A percentile compares a stretch with the other conserved stretches of the same genome.
Conservation (phyloP, 1,140 invertebrate species). For the Drosophila sucinea region DNA sequence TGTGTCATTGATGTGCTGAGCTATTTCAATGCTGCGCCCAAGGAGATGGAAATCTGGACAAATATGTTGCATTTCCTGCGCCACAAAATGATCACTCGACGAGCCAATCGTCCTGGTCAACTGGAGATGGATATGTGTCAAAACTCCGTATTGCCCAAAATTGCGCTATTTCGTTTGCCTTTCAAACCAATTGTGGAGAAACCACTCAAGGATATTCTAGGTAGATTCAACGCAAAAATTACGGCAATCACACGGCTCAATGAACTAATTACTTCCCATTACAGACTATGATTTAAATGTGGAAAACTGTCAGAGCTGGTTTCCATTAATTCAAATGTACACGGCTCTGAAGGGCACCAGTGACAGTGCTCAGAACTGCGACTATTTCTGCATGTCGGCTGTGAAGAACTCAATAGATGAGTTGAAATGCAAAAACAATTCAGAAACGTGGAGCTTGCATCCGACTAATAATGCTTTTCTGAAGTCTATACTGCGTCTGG, state of each 20-base stretch:
- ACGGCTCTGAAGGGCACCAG: constrained; percentile 67
- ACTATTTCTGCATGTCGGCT: constrained; percentile 80
- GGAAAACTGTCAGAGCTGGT: constrained; percentile 81
- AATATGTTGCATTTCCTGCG: constrained; percentile 77
- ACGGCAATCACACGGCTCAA: not conserved
- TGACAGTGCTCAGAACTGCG: constrained; percentile 64
- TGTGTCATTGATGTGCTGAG: constrained; percentile 76
- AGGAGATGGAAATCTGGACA: constrained; percentile 75
- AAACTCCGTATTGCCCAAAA: constrained; percentile 73
- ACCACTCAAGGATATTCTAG: constrained; percentile 74
- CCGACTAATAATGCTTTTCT: constrained; percentile 82
- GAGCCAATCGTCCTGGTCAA: constrained; percentile 67
- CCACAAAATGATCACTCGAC: constrained; percentile 74
- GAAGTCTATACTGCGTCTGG: constrained; percentile 72
- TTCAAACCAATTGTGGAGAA: constrained; percentile 76
- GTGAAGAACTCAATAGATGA: constrained; percentile 79
- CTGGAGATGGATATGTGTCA: constrained; percentile 79
- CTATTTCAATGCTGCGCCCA: constrained; percentile 66
- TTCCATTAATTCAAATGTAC: constrained; percentile 77
- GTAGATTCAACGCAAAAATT: constrained; percentile 22
- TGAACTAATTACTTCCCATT: not conserved
- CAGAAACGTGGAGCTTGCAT: constrained; percentile 72
- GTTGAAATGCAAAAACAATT: constrained; percentile 69
- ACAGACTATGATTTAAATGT: constrained; percentile 73
- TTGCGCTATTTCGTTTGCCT: constrained; percentile 74